phyloP scores from a whole-genome alignment of 2,113 vertebrate genomes.

The Perognathus longimembris region DNA sequence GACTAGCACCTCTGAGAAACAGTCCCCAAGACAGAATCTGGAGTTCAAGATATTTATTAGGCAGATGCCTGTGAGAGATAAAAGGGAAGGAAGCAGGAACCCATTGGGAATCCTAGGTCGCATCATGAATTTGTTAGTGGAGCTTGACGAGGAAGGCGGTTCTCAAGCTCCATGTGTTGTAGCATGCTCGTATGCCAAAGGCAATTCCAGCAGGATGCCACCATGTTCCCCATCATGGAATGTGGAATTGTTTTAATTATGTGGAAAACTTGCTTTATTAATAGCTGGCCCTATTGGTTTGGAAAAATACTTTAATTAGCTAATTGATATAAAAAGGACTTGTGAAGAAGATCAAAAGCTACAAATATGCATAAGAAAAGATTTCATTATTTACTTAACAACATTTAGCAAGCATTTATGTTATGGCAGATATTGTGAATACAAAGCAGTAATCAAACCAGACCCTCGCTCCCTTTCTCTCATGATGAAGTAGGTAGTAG shows the following conservation, averaged over 20 bases:
- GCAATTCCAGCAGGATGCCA: background rate
- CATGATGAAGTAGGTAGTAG: background rate
- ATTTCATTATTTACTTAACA: background rate
- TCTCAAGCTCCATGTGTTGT: background rate
- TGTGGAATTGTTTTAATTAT: background rate
- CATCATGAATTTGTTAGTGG: background rate
- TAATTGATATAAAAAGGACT: background rate
- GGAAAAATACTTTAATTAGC: conserved; percentile 28
- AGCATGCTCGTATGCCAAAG: background rate
- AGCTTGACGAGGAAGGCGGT: background rate
- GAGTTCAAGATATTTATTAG: conserved; percentile 8
- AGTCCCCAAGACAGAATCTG: conserved; percentile 2
- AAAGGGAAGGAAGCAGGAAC: background rate
- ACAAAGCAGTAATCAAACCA: background rate
- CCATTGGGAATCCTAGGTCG: background rate
- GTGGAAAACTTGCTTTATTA: background rate
- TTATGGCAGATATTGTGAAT: background rate
- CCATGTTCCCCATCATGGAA: background rate
- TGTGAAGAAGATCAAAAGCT: background rate
- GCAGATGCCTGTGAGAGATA: conserved; percentile 16
- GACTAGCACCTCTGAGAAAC: background rate
- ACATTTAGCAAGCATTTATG: background rate
- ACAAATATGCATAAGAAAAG: background rate
- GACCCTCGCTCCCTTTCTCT: background rate
- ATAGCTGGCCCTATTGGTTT: background rate